Percentiles rank a stretch among this genome's conserved stretches.
Conservation (phyloP, 1,140 invertebrate species). For the Euglossa dilemma region DNA sequence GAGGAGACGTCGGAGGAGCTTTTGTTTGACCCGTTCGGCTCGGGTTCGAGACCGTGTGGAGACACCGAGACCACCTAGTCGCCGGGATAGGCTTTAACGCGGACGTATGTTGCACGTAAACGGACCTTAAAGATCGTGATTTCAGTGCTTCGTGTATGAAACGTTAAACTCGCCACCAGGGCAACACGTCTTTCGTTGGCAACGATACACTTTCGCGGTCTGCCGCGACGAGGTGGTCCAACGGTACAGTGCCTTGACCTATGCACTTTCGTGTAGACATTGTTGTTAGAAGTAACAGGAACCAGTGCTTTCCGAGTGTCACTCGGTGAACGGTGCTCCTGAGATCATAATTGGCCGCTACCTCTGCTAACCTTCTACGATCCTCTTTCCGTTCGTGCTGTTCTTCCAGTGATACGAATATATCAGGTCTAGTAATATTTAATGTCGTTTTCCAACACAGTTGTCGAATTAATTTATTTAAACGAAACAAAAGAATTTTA, state of each 20-base stretch:
- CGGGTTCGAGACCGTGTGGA: conserved; percentile 11
- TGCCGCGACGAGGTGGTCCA: conserved; percentile 44
- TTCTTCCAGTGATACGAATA: too few relatives aligned
- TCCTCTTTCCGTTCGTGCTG: too few relatives aligned
- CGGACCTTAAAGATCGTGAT: conserved; percentile 53
- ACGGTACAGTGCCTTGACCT: conserved; percentile 46
- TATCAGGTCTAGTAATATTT: too few relatives aligned
- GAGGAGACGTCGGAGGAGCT: conserved; percentile 2
- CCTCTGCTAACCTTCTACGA: background rate
- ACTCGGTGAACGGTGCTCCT: background rate
- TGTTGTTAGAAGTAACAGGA: conserved; percentile 41
- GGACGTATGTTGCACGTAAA: conserved; percentile 37
- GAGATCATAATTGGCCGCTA: conserved; percentile 31
- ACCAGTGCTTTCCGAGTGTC: conserved; percentile 33
- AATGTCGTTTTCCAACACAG: too few relatives aligned
- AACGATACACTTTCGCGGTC: conserved; percentile 49
- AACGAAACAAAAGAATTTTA: too few relatives aligned
- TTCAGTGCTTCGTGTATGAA: conserved; percentile 53
- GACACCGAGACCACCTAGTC: conserved; percentile 51
- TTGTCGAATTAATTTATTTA: too few relatives aligned
- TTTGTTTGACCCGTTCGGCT: conserved; percentile 21
- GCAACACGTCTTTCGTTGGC: conserved; percentile 31
- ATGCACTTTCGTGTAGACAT: conserved; percentile 53
- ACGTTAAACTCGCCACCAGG: conserved; percentile 46
- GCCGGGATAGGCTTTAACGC: conserved; percentile 27